phyloP scores from a whole-genome alignment of 2,797 vertebrate genomes.

The Coccyzus lansbergi region DNA sequence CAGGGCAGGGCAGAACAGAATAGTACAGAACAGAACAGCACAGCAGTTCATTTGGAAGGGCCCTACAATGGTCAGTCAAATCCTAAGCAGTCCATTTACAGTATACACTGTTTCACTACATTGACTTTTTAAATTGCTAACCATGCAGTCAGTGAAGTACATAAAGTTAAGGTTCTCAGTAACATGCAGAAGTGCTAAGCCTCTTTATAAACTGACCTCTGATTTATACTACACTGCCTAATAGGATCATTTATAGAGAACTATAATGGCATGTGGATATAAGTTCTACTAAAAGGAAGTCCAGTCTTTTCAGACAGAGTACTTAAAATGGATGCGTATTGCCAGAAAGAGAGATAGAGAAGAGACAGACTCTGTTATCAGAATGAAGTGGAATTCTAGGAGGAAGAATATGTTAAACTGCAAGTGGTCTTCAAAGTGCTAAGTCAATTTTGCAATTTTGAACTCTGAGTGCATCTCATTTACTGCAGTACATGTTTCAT shows the following conservation, averaged over 20 bases:
- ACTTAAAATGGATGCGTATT: neutral
- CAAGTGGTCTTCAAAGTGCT: neutral
- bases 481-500: neutral
- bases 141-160: neutral
- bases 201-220: neutral
- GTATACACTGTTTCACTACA: neutral
- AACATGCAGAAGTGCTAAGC: neutral
- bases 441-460: slow-evolving; percentile 9
- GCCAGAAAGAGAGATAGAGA: neutral
- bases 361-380: neutral
- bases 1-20: too few relatives aligned
- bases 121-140: neutral
- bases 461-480: neutral
- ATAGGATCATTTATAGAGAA: neutral
- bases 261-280: neutral
- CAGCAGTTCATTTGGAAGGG: neutral
- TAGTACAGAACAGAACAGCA: too few relatives aligned
- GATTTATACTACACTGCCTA: neutral
- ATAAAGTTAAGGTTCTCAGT: neutral
- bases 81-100: neutral
- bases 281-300: neutral
- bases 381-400: neutral
- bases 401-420: slow-evolving; percentile 4
- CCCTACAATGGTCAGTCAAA: neutral
- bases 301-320: neutral